Percentiles rank a stretch among this genome's conserved stretches.
Evolutionary conservation across 2,113 vertebrate genomes (phyloP).

Genomic region (Protobothrops mucrosquamatus): DNA sequence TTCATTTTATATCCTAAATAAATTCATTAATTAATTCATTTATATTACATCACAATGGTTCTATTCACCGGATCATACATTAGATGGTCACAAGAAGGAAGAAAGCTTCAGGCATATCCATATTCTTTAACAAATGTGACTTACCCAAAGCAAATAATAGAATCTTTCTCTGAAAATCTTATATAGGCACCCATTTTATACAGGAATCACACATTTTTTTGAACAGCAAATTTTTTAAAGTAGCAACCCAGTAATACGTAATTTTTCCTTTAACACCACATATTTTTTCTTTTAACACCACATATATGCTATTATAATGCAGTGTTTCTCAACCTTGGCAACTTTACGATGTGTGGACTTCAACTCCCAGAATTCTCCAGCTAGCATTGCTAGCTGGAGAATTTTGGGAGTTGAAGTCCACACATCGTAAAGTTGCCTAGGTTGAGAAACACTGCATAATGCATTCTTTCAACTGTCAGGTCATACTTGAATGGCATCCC

Average conservation of each 20-base stretch:
- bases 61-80: background rate
- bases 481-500: background rate
- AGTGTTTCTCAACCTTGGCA: too few relatives aligned
- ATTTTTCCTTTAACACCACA: background rate
- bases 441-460: too few relatives aligned
- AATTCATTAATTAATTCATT: background rate
- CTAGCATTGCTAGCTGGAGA: too few relatives aligned
- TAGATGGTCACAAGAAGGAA: background rate
- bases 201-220: background rate
- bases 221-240: background rate
- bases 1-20: background rate
- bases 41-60: background rate
- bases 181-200: background rate
- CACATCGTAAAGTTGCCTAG: too few relatives aligned
- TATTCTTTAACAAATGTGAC: background rate
- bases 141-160: background rate
- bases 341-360: too few relatives aligned
- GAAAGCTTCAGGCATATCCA: background rate
- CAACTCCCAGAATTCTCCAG: too few relatives aligned
- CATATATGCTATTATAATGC: too few relatives aligned
- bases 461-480: background rate
- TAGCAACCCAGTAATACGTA: background rate
- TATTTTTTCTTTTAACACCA: too few relatives aligned
- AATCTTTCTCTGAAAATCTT: background rate
- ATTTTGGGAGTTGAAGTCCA: too few relatives aligned